Evolutionary conservation across 2,888 invertebrate species (phyloP).

Genomic region (Nudaria mundana): DNA sequence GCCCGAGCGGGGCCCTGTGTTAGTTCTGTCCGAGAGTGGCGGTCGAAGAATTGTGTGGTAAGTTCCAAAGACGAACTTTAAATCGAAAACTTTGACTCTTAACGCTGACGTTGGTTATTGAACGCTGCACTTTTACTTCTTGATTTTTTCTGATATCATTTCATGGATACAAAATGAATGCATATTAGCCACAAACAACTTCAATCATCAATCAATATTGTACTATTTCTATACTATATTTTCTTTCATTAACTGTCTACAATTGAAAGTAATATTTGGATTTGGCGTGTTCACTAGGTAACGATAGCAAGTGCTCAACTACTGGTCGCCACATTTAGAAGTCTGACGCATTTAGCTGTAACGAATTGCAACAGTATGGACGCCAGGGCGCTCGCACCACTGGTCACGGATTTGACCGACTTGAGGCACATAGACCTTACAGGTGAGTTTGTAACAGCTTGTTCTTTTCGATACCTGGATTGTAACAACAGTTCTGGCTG

Average conservation of each 20-base stretch:
- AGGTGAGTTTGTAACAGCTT: conserved; percentile 70
- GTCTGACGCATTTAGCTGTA: conserved; percentile 89
- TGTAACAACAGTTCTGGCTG: too few species aligned
- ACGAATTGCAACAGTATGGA: conserved; percentile 88
- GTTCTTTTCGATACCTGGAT: background rate
- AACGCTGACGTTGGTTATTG: too few species aligned
- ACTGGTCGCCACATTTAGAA: conserved; percentile 89
- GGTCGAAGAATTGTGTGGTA: conserved; percentile 64
- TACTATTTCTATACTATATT: too few species aligned
- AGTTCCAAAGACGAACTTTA: conserved; percentile 24
- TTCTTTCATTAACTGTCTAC: too few species aligned
- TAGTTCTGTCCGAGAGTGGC: conserved; percentile 67
- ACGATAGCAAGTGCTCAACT: conserved; percentile 89
- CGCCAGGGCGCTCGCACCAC: conserved; percentile 88
- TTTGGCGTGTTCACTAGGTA: conserved; percentile 74
- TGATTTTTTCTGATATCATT: too few species aligned
- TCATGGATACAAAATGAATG: too few species aligned
- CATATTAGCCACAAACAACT: too few species aligned
- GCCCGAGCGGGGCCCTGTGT: conserved; percentile 69
- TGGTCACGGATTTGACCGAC: conserved; percentile 89
- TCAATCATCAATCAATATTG: too few species aligned
- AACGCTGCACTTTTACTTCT: too few species aligned
- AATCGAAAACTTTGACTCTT: too few species aligned
- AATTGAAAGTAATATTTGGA: too few species aligned
- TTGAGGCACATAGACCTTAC: conserved; percentile 92